Evolutionary conservation across 1,140 invertebrate species (phyloP), one percentile per base, ranked within the genome.

Genomic region (Pachypsylla venusta): DNA sequence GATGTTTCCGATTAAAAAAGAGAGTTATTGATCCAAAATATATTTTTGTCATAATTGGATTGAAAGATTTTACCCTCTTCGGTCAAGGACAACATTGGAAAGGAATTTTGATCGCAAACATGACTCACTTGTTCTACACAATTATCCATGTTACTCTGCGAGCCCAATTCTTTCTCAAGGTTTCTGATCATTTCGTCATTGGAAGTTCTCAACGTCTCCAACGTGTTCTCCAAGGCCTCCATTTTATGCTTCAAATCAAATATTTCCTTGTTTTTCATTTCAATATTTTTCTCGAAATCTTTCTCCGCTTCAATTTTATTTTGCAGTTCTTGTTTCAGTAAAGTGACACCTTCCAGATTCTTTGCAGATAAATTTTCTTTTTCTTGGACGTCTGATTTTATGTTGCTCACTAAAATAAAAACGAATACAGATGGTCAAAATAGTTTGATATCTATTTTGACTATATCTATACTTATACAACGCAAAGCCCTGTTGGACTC

Each of bases 391-490:
- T 19, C 48, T 7, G 22, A 12, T 53, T n/a, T 16, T 13, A 35
- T 35, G 35, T 26, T 39, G 26, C 20, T 22, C 26, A 57, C 20
- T 57, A 16, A 20, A 39, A 27, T 27, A 53, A 53, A 30, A 57
- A 22, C 4, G 1, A 19, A 22, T 16, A 57, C 16, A 13, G 7
- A 19, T 57, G 22, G 22, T 19, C 14, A 25, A 55, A 4, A 55
- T 25, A 19, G n/a, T n/a, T n/a, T n/a, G n/a, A n/a, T n/a, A n/a
- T n/a, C n/a, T n/a, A n/a, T n/a, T n/a, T n/a, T n/a, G n/a, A n/a
- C n/a, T n/a, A n/a, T n/a, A n/a, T n/a, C n/a, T n/a, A n/a, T n/a
- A n/a, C n/a, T n/a, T n/a, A n/a, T n/a, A n/a, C n/a, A n/a, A n/a
- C n/a, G n/a, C n/a, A n/a, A n/a, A n/a, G n/a, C n/a, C n/a, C n/a